Evolutionary conservation across 37 sponge, comb jelly and placozoan species (phyloP).

Genomic region (Eunapius fragilis): DNA sequence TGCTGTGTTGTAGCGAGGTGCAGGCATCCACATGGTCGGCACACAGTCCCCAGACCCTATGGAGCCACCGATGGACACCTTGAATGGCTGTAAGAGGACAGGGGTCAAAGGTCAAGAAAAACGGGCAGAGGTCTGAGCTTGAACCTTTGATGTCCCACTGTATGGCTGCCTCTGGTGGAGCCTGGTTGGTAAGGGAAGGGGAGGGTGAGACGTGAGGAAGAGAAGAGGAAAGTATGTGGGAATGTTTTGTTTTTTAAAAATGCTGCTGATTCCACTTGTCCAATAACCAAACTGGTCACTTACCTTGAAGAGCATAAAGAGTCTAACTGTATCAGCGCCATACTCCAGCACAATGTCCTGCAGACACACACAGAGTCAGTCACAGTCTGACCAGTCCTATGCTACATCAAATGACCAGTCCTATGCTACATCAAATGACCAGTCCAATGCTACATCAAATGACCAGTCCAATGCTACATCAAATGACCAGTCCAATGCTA

Average conservation of each 20-base stretch:
- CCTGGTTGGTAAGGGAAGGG: slow-evolving; percentile 4
- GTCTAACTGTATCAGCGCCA: slow-evolving; percentile 80
- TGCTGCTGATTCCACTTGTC: neutral
- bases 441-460: no score
- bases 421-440: no score
- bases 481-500: no score
- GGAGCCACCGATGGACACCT: slow-evolving; percentile 43
- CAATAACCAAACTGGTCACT: neutral
- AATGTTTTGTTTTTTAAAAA: no score
- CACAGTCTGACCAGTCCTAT: neutral
- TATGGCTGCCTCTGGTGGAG: slow-evolving; percentile 57
- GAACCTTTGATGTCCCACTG: slow-evolving; percentile 67
- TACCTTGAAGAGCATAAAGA: slow-evolving; percentile 79
- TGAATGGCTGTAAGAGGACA: slow-evolving; percentile 31
- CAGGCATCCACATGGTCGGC: slow-evolving; percentile 32
- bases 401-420: no score
- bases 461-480: no score
- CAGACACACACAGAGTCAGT: neutral
- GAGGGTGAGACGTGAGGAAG: neutral
- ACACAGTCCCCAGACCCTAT: slow-evolving; percentile 21
- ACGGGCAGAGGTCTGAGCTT: neutral
- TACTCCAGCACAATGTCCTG: slow-evolving; percentile 65
- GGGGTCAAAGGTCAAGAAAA: neutral
- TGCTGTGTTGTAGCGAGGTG: neutral
- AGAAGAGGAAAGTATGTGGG: no score